Base-by-base conservation (phyloP, 2,888 invertebrate genomes). In the Erebia aethiops region DNA sequence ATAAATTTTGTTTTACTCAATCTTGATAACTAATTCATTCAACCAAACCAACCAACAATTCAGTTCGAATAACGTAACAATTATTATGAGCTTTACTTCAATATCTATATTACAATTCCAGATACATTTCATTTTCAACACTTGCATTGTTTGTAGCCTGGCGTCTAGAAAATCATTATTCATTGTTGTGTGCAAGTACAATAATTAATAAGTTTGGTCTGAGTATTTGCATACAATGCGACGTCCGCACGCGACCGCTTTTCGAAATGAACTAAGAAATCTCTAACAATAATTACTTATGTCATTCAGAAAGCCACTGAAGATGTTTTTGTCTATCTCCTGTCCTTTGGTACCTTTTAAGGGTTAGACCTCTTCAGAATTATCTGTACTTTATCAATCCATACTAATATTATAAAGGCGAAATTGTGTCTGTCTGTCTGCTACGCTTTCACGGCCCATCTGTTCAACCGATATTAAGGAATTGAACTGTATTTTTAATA, bases 191-290 rank as follows among this genome's bases (percentile, higher is more conserved):
- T 85, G 82, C 82, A 81, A 77, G 81, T 84, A 87, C 87, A 90
- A 91, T 92, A 91, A 92, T 92, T 92, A 91, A 91, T 92, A 91
- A 92, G 89, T 90, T 91, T 88, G 86, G 89, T 86, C 80, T 67
- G 80, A 82, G 80, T 79, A 92, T 92, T 92, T 86, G 85, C 91
- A 92, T 92, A 92, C 92, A 92, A 92, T 92, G 84, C 83, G 60
- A 76, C 79, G 82, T 78, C 80, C 76, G 84, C 82, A 87, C 86
- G 85, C 85, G 85, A 81, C 78, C 79, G 83, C 75, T 81, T 84
- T 87, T 78, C 78, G 80, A 84, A 86, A 86, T 85, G 82, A 80
- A 74, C 67, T 75, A 66, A 73, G 73, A 72, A 74, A 72, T 70
- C 65, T 51, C 46, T 71, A 67, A 74, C 70, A 72, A 78, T 80